Evolutionary conservation across 2,113 vertebrate species (phyloP).

Genomic region (Gymnarchus niloticus): DNA sequence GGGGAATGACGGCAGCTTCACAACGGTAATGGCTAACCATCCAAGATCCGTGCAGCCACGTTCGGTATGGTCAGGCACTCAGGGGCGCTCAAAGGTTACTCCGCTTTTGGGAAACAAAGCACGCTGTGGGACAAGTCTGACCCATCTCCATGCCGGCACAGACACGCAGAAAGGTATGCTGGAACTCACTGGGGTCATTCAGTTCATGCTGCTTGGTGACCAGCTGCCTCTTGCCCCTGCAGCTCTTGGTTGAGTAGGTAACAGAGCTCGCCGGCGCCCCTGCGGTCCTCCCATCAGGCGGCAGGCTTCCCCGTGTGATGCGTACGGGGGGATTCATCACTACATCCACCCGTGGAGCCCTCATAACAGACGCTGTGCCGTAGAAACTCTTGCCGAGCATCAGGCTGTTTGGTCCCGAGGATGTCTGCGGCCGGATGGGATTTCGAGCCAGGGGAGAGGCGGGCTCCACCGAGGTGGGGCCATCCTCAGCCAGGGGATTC

Average conservation of each 20-base stretch:
- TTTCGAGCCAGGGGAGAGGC: slow-evolving; percentile 65
- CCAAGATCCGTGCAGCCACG: neutral
- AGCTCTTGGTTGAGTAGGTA: slow-evolving; percentile 54
- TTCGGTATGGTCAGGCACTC: neutral
- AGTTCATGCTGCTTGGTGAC: slow-evolving; percentile 64
- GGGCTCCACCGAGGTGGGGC: slow-evolving; percentile 50
- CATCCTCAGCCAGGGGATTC: slow-evolving; percentile 51
- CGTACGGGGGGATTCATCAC: slow-evolving; percentile 58
- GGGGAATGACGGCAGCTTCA: neutral
- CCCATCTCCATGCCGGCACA: neutral
- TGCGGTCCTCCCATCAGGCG: slow-evolving; percentile 65
- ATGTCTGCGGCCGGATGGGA: slow-evolving; percentile 70
- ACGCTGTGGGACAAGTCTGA: too few relatives aligned
- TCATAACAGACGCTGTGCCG: slow-evolving; percentile 52
- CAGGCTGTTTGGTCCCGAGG: slow-evolving; percentile 62
- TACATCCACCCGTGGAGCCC: slow-evolving; percentile 48
- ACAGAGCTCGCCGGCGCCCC: slow-evolving; percentile 57
- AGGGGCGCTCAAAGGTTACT: neutral
- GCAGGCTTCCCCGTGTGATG: slow-evolving; percentile 55
- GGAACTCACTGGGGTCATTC: slow-evolving; percentile 89
- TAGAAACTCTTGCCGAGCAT: slow-evolving; percentile 74
- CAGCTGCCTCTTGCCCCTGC: slow-evolving; percentile 60
- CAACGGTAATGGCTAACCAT: neutral
- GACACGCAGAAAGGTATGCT: neutral
- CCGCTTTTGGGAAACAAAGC: too few relatives aligned